Conservation (phyloP, 2,113 vertebrate species). For the Cervus canadensis region DNA sequence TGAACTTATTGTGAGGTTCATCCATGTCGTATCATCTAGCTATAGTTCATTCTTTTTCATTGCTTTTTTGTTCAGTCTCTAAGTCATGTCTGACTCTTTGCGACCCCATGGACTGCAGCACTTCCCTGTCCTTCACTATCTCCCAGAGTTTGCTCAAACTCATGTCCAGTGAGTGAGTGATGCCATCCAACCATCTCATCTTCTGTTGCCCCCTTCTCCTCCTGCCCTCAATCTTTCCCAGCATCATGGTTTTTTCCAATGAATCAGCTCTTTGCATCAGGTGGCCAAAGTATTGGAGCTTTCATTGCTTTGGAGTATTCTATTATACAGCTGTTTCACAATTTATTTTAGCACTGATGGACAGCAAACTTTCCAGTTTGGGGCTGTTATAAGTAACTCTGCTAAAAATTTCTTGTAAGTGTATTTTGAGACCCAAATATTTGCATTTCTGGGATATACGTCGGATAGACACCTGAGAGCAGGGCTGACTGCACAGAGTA, state of each 20-base stretch:
- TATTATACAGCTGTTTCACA: neutral
- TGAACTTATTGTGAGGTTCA: neutral
- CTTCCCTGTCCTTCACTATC: neutral
- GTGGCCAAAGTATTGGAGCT: neutral
- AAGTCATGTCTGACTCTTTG: neutral
- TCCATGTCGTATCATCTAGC: neutral
- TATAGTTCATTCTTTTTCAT: neutral
- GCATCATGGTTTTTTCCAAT: neutral
- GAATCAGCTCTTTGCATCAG: neutral
- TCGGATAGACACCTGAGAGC: neutral
- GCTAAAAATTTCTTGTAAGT: neutral
- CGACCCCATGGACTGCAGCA: neutral
- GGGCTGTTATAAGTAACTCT: neutral
- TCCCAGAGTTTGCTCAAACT: neutral
- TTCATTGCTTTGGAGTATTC: neutral
- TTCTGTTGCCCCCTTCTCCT: neutral
- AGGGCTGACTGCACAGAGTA: neutral
- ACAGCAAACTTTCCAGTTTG: neutral
- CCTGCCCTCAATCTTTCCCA: neutral
- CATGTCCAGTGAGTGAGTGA: neutral
- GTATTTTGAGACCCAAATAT: neutral
- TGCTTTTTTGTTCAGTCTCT: neutral
- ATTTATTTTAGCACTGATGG: neutral
- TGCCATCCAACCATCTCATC: neutral
- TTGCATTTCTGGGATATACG: neutral